Base-by-base conservation (phyloP, 1,140 invertebrate species). In the Drosophila virilis region DNA sequence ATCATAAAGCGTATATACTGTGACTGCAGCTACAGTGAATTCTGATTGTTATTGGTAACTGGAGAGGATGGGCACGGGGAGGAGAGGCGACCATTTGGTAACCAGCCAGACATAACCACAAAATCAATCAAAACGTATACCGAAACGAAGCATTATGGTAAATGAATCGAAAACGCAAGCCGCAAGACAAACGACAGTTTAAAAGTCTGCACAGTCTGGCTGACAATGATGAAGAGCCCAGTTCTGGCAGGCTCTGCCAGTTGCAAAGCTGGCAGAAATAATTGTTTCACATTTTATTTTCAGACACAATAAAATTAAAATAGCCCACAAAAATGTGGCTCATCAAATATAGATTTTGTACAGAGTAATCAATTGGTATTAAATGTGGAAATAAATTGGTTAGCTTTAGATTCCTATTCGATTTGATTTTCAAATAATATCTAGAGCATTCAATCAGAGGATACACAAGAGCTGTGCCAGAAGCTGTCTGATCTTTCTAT, bases 111-210 rank as follows among this genome's bases (percentile, higher is more conserved):
- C 48, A 58, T 52, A 51, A 83, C 83, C 83, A 77, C 83, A 86
- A 79, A 86, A 89, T 88, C 84, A 88, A 86, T 86, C 83, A 71
- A 70, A 73, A 70, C 62, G 52, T 72, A 81, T 51, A 48, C 10
- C 38, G 32, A 28, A 0, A 70, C 66, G 65, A 43, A 78, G 80
- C 77, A 86, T 86, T 86, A 85, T 86, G 70, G 37, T 6, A 69
- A 76, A 40, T 74, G 57, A 45, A 45, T 46, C 17, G 52, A 52
- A 58, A 48, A 38, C 64, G 17, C 70, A 60, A 67, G 38, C 42
- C 73, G 48, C 75, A 88, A 88, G 82, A 86, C 71, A 86, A 86
- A 86, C 72, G 75, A 67, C 67, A 86, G 77, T 88, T 86, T 88
- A 79, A 88, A 88, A 73, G 67, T 72, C 70, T 59, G 60, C 37